Percentiles rank a stretch among this genome's conserved stretches.
Conservation (phyloP, 2,797 vertebrate species). For the Graptemys geographica region DNA sequence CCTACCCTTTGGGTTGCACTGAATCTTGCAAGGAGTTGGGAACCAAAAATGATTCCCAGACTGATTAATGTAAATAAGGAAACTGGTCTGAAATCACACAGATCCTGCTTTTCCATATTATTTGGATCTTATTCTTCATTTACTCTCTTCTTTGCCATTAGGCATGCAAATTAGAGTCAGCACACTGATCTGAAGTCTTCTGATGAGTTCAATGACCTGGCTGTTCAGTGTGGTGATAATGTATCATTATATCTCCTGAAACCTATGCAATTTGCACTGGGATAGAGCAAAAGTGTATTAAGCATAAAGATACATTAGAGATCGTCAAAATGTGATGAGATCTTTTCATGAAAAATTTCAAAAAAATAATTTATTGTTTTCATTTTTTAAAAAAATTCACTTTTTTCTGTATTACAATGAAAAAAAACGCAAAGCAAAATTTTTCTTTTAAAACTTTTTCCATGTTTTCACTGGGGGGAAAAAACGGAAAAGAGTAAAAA, state of each 20-base stretch:
- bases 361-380: background rate
- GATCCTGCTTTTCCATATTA: background rate
- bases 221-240: rapidly evolving
- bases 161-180: background rate
- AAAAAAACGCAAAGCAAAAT: background rate
- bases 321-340: background rate
- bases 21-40: background rate
- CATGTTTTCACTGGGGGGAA: background rate
- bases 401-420: background rate
- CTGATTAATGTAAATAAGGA: conserved; percentile 22
- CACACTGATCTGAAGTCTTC: background rate
- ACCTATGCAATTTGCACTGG: background rate
- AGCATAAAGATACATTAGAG: background rate
- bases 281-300: background rate
- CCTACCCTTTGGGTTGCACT: conserved; percentile 19
- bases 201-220: background rate
- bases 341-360: background rate
- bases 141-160: conserved; percentile 4
- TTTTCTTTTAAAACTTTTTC: background rate
- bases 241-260: background rate
- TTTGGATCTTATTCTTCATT: background rate
- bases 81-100: background rate
- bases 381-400: background rate
- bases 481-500: background rate
- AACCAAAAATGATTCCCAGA: background rate